Percentiles rank a stretch among this genome's conserved stretches.
Conservation (phyloP, 2,888 invertebrate genomes). For the Fragum fragum region DNA sequence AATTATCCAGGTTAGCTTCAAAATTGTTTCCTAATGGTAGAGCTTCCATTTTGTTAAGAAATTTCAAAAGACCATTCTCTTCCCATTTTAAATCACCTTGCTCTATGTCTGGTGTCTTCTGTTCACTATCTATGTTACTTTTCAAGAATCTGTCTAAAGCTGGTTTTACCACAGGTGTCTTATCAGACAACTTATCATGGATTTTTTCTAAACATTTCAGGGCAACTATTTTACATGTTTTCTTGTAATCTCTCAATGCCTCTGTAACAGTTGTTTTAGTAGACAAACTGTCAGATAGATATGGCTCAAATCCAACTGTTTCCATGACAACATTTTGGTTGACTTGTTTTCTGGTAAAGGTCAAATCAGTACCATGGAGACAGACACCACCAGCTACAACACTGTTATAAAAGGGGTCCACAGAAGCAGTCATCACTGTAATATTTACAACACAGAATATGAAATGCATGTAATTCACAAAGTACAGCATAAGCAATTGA, state of each 20-base stretch:
- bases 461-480: no score
- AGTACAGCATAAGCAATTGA: no score
- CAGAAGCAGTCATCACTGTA: constrained; percentile 70
- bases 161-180: constrained; percentile 33
- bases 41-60: constrained; percentile 56
- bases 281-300: constrained; percentile 82
- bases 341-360: constrained; percentile 92
- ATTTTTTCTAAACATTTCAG: constrained; percentile 36
- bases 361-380: constrained; percentile 95
- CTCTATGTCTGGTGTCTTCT: constrained; percentile 4
- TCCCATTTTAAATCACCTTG: constrained; percentile 8
- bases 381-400: constrained; percentile 93
- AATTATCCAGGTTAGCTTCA: constrained; percentile 51
- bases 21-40: constrained; percentile 51
- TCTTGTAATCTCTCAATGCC: constrained; percentile 24
- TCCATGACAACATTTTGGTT: constrained; percentile 95
- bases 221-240: constrained; percentile 35
- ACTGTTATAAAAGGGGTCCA: constrained; percentile 74
- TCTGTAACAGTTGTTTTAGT: neutral
- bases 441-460: no score
- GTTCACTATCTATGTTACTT: neutral
- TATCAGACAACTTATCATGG: neutral
- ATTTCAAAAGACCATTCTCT: constrained; percentile 55
- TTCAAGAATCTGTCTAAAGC: constrained; percentile 10
- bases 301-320: constrained; percentile 93